Conservation (phyloP, 2,797 vertebrate genomes). For the Parauchenoglanis punctatus region DNA sequence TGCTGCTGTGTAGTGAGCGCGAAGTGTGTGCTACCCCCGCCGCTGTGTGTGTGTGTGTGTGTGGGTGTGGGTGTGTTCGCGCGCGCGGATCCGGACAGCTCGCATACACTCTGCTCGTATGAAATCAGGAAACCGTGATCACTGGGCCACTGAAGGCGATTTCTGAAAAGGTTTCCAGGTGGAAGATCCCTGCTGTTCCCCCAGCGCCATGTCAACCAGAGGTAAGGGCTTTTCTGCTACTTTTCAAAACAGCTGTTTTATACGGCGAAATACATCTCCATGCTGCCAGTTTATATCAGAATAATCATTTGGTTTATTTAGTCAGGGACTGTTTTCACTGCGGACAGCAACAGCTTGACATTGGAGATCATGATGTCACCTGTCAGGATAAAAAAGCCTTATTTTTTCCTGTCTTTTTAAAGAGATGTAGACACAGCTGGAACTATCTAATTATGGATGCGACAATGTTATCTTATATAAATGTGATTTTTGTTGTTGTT, state of each 20-base stretch:
- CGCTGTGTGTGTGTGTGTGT: not conserved
- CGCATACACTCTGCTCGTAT: not conserved
- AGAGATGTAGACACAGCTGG: not conserved
- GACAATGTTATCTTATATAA: not conserved
- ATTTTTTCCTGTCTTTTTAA: not conserved
- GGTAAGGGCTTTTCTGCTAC: constrained; percentile 9
- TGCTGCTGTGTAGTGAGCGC: constrained; percentile 10
- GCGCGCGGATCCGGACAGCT: not conserved
- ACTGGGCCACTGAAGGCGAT: not conserved
- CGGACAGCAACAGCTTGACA: not conserved
- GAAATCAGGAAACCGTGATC: not conserved
- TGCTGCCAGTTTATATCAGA: not conserved
- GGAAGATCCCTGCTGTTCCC: constrained; percentile 11
- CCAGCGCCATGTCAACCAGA: constrained; percentile 13
- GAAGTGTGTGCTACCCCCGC: not conserved
- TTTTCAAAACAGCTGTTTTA: not conserved
- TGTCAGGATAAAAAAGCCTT: not conserved
- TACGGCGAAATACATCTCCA: too few species aligned
- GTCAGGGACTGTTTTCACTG: not conserved
- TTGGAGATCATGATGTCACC: not conserved
- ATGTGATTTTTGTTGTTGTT: not conserved
- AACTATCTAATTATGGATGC: not conserved
- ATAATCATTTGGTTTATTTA: not conserved
- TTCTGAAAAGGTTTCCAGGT: constrained; percentile 13
- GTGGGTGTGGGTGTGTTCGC: not conserved